Evolutionary conservation across 2,797 vertebrate genomes (phyloP).

Genomic region (Varecia variegata): DNA sequence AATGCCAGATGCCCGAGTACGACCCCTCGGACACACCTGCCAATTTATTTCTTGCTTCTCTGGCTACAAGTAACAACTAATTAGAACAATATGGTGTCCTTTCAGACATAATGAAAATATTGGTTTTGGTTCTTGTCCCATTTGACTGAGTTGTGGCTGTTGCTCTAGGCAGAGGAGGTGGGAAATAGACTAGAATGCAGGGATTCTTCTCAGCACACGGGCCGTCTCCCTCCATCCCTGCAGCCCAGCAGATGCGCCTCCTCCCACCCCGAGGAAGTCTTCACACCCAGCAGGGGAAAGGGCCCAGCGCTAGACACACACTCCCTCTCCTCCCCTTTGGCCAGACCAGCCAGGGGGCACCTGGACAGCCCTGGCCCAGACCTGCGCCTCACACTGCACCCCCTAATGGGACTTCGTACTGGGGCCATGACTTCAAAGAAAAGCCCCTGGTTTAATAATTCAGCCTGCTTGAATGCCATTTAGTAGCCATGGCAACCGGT

Average conservation of each 20-base stretch:
- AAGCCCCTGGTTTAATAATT: slow-evolving; percentile 83
- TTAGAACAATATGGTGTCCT: slow-evolving; percentile 66
- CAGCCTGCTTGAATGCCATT: slow-evolving; percentile 80
- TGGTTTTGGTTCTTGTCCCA: slow-evolving; percentile 41
- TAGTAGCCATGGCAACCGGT: slow-evolving; percentile 83
- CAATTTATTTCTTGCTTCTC: slow-evolving; percentile 33
- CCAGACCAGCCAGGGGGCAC: background rate
- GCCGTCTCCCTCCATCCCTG: background rate
- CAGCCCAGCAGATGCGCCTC: background rate
- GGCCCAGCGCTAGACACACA: background rate
- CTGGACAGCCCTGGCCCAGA: background rate
- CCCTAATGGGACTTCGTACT: slow-evolving; percentile 62
- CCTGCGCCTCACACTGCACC: background rate
- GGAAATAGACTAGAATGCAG: background rate
- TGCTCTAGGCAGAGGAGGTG: background rate
- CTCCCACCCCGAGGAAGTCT: too few relatives aligned
- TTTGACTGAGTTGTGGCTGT: background rate
- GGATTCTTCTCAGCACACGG: background rate
- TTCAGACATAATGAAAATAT: slow-evolving; percentile 59
- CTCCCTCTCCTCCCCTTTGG: background rate
- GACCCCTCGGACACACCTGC: background rate
- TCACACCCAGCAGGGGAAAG: background rate
- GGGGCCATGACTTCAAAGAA: slow-evolving; percentile 77
- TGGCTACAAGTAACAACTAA: slow-evolving; percentile 57
- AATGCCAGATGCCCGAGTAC: background rate